Conservation (phyloP, 2,797 vertebrate species). For the Myotis planiceps region DNA sequence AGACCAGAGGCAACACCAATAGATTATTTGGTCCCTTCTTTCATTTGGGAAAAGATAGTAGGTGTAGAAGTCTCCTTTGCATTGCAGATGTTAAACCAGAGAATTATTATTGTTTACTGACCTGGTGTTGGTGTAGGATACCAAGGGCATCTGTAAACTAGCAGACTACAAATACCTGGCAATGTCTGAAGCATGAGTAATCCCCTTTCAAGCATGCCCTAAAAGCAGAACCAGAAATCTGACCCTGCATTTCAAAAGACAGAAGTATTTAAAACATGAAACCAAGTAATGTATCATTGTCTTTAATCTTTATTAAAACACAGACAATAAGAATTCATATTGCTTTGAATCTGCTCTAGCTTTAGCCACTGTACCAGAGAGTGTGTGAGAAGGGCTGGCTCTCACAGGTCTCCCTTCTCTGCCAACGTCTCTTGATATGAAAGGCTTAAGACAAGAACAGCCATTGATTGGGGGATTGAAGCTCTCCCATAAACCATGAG, state of each 20-base stretch:
- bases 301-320: conserved; percentile 53
- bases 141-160: neutral
- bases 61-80: neutral
- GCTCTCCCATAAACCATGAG: conserved; percentile 73
- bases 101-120: conserved; percentile 51
- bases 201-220: neutral
- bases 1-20: neutral
- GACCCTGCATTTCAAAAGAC: conserved; percentile 23
- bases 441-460: conserved; percentile 71
- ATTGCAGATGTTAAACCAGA: conserved; percentile 27
- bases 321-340: neutral
- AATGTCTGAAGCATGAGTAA: neutral
- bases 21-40: neutral
- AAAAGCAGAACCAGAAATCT: conserved; percentile 1
- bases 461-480: conserved; percentile 74
- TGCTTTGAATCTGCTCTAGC: conserved; percentile 29
- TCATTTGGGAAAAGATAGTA: conserved; percentile 11
- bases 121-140: neutral
- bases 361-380: neutral
- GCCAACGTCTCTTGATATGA: conserved; percentile 72
- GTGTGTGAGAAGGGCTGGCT: conserved; percentile 51
- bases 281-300: neutral
- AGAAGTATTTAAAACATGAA: conserved; percentile 22
- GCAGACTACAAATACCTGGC: neutral
- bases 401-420: conserved; percentile 8